Base-by-base conservation (phyloP, 2,797 vertebrate species). In the Aphelocoma californica region DNA sequence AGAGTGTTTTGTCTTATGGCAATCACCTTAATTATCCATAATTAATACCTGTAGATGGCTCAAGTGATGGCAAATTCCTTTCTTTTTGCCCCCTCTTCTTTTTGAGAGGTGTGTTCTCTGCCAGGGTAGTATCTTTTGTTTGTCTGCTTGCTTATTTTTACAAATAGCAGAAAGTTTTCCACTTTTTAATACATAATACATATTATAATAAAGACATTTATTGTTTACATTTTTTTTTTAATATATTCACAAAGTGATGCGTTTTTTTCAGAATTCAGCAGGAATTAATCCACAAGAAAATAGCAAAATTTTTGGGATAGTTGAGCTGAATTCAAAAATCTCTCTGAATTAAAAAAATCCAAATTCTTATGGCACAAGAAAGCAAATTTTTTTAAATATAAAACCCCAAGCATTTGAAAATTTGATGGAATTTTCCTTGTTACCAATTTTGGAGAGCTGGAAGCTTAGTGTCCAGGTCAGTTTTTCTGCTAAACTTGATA, bases 11-110 rank as follows among this genome's bases (percentile, higher is more conserved):
- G 5, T 13, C 25, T 57, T 36, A 62, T 45, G 34, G 15, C 26
- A 53, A 45, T 40, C 34, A 57, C 14, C 31, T 31, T 14, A 9
- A 42, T 57, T 45, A 74, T 14, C 21, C 38, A 16, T 13, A 79
- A 14, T 48, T 11, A 34, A 8, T n/a, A 48, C 7, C 25, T 57
- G 9, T 3, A 40, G 32, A 32, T 23, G 24, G 28, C n/a, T 84
- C 25, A 71, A 44, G 4, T 44, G 29, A 72, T 48, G 31, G 54
- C 5, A 57, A 80, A 62, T 66, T 61, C 32, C 5, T 16, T n/a
- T 10, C 15, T 20, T 21, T n/a, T 2, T 0, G 3, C 3, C 1
- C 6, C 7, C 1, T 28, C 38, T 60, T 21, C 2, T 17, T 60
- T 38, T 40, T n/a, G 25, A 24, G 21, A 21, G 8, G 9, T 12